Evolutionary conservation across 2,888 invertebrate species (phyloP), one percentile per base, ranked within the genome.

Genomic region (Endotricha flammealis): DNA sequence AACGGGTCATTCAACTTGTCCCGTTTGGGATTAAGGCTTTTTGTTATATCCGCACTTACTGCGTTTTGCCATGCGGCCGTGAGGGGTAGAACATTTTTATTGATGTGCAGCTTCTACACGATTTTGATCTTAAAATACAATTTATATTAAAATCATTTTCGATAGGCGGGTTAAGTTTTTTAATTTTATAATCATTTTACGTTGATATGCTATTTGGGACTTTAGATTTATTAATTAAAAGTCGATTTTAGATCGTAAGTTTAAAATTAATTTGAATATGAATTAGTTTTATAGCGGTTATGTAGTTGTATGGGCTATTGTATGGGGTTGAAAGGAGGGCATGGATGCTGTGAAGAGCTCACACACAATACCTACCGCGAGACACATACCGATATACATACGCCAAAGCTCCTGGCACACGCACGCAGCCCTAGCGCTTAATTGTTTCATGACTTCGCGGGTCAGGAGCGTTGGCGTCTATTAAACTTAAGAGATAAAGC

Each of bases 1-100:
- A 24, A 32, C 10, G 14, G 32, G 24, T 32, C 32, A 23, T 32
- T 32, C 32, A 32, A 32, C 32, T 24, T 13, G 12, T 22, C 24
- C 24, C 24, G 2, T 9, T n/a, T 3, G 6, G 20, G 20, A 20
- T 20, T n/a, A 20, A 7, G 20, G 20, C 28, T 28, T 28, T 28
- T 13, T 28, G 28, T 14, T 11, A 14, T 16, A 24, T 24, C 11
- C 1, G 1, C 4, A 22, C 12, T 31, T 12, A 22, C 12, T 5
- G 11, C 20, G n/a, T 31, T 12, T 28, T 4, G 22, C 4, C 24
- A 32, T 24, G 10, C 5, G 14, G 13, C 14, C 3, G 9, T 10
- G 14, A 8, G 7, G 20, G 20, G 20, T 20, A 8, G 20, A 20
- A 4, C 16, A 6, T 16, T 16, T 13, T 10, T 25, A 24, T 24